Base-by-base conservation (phyloP, 2,797 vertebrate species). In the Enteromius afrohamiltoni region DNA sequence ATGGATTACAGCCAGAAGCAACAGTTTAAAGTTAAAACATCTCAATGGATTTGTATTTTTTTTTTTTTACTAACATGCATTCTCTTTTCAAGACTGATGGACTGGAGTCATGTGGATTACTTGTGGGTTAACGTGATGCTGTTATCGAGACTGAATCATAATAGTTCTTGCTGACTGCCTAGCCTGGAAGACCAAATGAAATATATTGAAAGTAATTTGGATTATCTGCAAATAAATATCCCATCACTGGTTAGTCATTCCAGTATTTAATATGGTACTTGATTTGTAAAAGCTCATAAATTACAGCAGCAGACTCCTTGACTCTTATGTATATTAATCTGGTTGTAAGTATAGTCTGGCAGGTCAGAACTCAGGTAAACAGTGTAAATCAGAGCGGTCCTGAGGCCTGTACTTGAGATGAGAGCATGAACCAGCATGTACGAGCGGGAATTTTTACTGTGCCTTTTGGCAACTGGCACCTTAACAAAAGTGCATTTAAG, bases 381-480 rank as follows among this genome's bases (percentile, higher is more conserved):
- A 13, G 40, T 80, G 9, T 76, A 40, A 55, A 67, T 67, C 34
- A 55, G 34, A 62, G 62, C n/a, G 60, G 64, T 82, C 85, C 68
- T n/a, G 64, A 74, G 81, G 83, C 67, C 49, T 80, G 65, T 85
- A 62, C 64, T 70, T 69, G 42, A 77, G 62, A 55, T 21, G 16
- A 47, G 58, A 79, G 86, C 89, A 81, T 85, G 88, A 90, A 79
- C 67, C 83, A 64, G 82, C 88, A 86, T 2, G 89, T 62, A 67
- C 68, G 42, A 68, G 42, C 10, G 45, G 81, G 86, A 90, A 89
- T 90, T 84, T 82, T 69, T 77, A 78, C 17, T 37, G 49, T 85
- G 83, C 79, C 87, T 78, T 82, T 60, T 76, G 77, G 85, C 64
- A 19, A 69, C 79, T 76, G 74, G 82, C 67, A 75, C 58, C 71